A percentile compares a stretch with the other conserved stretches of the same genome.
phyloP scores from a whole-genome alignment of 2,888 invertebrate species.

The Acheta domesticus region DNA sequence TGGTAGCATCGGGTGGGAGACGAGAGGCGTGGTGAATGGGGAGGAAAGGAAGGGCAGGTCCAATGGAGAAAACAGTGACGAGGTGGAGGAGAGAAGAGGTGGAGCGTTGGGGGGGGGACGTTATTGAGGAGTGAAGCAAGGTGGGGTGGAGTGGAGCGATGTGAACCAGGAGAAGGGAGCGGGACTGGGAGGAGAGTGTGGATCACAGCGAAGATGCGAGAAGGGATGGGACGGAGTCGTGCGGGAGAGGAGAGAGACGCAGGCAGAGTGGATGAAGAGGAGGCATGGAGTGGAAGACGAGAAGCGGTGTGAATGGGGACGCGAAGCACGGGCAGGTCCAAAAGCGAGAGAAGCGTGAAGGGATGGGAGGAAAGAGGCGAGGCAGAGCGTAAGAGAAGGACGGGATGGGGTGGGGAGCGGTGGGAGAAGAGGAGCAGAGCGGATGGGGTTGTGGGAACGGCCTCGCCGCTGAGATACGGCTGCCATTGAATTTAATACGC shows the following conservation, averaged over 20 bases:
- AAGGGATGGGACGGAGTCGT: not conserved
- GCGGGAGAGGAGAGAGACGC: too few species aligned
- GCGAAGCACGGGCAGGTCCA: not conserved
- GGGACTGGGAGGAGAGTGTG: not conserved
- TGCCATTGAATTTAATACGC: too few species aligned
- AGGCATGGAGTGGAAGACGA: not conserved
- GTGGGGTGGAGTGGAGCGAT: not conserved
- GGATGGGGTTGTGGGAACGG: not conserved
- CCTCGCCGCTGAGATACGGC: too few species aligned
- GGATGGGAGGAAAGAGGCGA: not conserved
- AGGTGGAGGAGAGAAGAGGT: not conserved
- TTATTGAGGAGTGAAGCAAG: not conserved
- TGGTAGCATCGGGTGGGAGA: too few species aligned
- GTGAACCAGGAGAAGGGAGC: not conserved
- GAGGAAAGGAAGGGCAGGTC: too few species aligned
- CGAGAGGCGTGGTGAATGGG: too few species aligned
- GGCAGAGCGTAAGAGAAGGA: not conserved
- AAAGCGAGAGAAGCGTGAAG: not conserved
- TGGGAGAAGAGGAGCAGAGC: not conserved
- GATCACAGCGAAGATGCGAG: not conserved
- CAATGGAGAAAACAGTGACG: too few species aligned
- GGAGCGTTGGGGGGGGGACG: not conserved
- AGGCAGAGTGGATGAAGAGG: too few species aligned
- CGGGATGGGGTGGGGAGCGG: not conserved
- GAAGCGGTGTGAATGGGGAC: not conserved